These are phyloP conservation scores for Drosophila limbata DNA, from an alignment of 2,888 invertebrate genomes.

Conservation along the genomic window DNA sequence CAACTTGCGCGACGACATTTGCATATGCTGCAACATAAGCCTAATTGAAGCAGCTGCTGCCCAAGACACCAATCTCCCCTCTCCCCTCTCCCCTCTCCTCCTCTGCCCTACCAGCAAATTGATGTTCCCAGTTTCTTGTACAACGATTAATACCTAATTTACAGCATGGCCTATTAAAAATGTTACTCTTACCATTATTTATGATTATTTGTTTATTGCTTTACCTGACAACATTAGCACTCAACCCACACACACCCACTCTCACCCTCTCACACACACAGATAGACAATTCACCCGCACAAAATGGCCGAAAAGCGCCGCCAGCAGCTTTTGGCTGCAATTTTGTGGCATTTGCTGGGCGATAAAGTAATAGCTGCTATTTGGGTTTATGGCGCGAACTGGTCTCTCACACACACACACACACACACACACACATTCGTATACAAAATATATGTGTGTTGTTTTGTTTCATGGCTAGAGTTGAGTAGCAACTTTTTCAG, in stretches of 20 bases:
- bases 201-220: slow-evolving; percentile 80
- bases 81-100: neutral
- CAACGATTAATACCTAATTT: slow-evolving; percentile 77
- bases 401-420: slow-evolving; percentile 25
- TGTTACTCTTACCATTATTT: slow-evolving; percentile 69
- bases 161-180: slow-evolving; percentile 70
- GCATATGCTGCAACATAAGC: slow-evolving; percentile 67
- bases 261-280: slow-evolving; percentile 12
- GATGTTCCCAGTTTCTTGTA: neutral
- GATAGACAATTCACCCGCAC: slow-evolving; percentile 25
- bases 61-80: neutral
- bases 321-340: slow-evolving; percentile 80
- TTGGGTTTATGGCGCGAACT: slow-evolving; percentile 69
- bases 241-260: slow-evolving; percentile 15
- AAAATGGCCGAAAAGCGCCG: slow-evolving; percentile 46
- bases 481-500: slow-evolving; percentile 21
- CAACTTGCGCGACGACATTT: slow-evolving; percentile 49
- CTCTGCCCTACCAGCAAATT: neutral
- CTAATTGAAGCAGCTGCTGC: slow-evolving; percentile 64
- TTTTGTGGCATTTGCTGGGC: slow-evolving; percentile 76
- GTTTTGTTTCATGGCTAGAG: slow-evolving; percentile 11
- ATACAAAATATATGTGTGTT: slow-evolving; percentile 13
- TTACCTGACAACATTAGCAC: slow-evolving; percentile 69
- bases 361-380: slow-evolving; percentile 80
- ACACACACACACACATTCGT: slow-evolving; percentile 4